Base-by-base conservation (phyloP, 2,797 vertebrate species). In the Sebastes taczanowskii region DNA sequence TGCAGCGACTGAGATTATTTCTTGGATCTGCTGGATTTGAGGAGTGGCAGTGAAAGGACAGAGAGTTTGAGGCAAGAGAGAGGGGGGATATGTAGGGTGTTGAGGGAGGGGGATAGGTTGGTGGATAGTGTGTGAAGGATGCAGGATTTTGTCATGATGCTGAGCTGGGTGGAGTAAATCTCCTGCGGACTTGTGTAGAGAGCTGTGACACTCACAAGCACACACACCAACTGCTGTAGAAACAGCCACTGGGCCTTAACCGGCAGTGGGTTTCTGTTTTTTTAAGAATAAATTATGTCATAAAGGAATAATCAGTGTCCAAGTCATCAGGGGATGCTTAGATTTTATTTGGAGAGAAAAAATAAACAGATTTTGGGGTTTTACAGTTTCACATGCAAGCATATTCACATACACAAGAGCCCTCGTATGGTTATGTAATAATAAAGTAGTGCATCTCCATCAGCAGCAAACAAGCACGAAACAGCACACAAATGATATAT, bases 91-190 rank as follows among this genome's bases (percentile, higher is more conserved):
- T 29, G 5, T 22, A 14, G 11, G 34, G 52, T n/a, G 70, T 49
- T 16, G 74, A 35, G 27, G 34, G 53, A 38, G 71, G 78, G 52
- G 61, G 77, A 56, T 52, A 80, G 74, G 69, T 63, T 78, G 67
- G 59, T 67, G 77, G 81, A 68, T 82, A 77, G 83, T 69, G 85
- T 71, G 85, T 87, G 86, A 91, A 92, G 76, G 86, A 91, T 82
- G 88, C 68, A 86, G 87, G 91, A 90, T 91, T 94, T 92, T 91
- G 85, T 87, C 88, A 90, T 90, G 91, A 91, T 88, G 83, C 86
- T 90, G 91, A 90, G 82, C 86, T 82, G 87, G 88, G 82, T 77
- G 85, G 80, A 92, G 88, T 91, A 85, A 90, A 91, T 91, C 82
- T 91, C 84, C 73, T 77, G 73, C 14, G 6, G 81, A 88, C 80